A percentile compares a stretch with the other conserved stretches of the same genome.
These are phyloP conservation scores for Leptodactylus fuscus DNA, from an alignment of 2,113 vertebrate genomes.

Conservation along the genomic window DNA sequence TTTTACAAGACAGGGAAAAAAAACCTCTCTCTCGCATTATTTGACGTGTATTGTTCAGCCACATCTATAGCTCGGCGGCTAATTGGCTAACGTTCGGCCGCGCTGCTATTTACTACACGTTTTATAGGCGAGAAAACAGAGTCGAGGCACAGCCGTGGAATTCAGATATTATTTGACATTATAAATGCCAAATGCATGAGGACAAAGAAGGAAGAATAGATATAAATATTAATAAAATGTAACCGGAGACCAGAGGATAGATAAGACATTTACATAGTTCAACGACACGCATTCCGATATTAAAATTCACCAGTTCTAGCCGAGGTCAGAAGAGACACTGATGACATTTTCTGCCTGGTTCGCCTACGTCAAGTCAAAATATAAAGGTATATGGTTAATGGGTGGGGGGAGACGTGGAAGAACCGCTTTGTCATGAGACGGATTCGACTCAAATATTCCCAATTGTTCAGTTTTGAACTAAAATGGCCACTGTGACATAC, in stretches of 20 bases:
- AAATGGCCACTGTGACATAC: no score
- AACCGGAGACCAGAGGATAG: neutral
- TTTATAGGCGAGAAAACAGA: neutral
- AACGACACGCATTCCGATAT: neutral
- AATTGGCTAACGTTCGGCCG: conserved; percentile 18
- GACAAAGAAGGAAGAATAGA: neutral
- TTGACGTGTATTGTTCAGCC: neutral
- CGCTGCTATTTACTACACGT: neutral
- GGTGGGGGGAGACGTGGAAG: no score
- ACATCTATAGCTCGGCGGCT: neutral
- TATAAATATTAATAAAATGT: conserved; percentile 39
- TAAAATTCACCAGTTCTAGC: conserved; percentile 3
- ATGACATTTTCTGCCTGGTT: conserved; percentile 18
- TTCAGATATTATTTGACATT: conserved; percentile 28
- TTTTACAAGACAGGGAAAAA: neutral
- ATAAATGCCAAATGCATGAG: conserved; percentile 13
- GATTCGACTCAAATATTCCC: no score
- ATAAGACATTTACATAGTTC: conserved; percentile 31
- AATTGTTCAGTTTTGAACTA: no score
- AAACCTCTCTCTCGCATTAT: neutral
- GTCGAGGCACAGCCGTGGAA: neutral
- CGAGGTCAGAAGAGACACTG: neutral
- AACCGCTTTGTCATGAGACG: no score
- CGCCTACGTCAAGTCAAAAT: neutral
- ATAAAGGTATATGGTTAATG: neutral